These are phyloP conservation scores for Ranitomeya variabilis DNA, from an alignment of 2,113 vertebrate species.

Conservation along the genomic window DNA sequence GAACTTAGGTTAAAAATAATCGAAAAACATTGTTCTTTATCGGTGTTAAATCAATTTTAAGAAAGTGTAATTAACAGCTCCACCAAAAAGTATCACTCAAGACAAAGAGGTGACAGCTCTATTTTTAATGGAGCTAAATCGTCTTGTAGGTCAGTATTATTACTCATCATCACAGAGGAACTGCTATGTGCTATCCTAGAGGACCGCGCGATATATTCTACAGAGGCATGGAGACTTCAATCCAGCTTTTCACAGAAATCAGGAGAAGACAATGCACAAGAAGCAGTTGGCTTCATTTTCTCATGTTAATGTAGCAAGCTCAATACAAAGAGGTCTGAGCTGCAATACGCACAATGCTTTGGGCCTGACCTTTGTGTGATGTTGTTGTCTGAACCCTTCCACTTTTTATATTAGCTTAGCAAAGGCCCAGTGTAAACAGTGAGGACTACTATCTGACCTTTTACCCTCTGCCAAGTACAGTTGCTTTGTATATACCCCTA, in stretches of 20 bases:
- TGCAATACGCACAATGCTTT: conserved; percentile 13
- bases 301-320: conserved; percentile 6
- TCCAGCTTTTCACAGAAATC: not conserved
- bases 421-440: not conserved
- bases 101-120: not conserved
- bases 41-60: not conserved
- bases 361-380: not conserved
- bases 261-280: not conserved
- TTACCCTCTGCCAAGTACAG: not conserved
- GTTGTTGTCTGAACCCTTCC: conserved; percentile 2
- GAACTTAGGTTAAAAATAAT: not conserved
- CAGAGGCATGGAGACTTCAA: not conserved
- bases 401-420: not conserved
- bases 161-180: not conserved
- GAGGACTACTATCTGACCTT: not conserved
- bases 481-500: not conserved
- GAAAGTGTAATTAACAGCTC: not conserved
- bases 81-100: not conserved
- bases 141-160: not conserved
- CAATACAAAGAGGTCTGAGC: not conserved
- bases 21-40: not conserved
- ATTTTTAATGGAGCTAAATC: not conserved
- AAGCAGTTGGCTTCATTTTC: conserved; percentile 17
- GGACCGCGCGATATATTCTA: not conserved
- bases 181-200: fast-evolving